A percentile compares a stretch with the other conserved stretches of the same genome.
phyloP scores from a whole-genome alignment of 92 coral and sea anemone species.

The Zoanthus gigantus region DNA sequence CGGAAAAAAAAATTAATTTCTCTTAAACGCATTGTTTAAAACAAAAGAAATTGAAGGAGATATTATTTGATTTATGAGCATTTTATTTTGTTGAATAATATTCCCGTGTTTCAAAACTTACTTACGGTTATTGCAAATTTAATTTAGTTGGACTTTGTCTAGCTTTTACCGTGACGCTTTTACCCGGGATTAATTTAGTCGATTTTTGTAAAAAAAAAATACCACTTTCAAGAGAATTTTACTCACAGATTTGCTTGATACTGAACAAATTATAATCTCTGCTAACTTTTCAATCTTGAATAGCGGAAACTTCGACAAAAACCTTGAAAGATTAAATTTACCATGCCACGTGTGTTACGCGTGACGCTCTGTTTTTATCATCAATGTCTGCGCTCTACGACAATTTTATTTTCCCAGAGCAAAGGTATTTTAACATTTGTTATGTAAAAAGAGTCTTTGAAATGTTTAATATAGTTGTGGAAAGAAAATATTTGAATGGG shows the following conservation, averaged over 20 bases:
- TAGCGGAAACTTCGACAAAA: constrained; percentile 1
- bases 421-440: constrained; percentile 34
- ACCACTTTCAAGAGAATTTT: constrained; percentile 29
- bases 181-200: constrained; percentile 32
- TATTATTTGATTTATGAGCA: constrained; percentile 51
- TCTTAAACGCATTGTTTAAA: constrained; percentile 28
- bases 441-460: constrained; percentile 41
- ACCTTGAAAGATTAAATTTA: constrained; percentile 24
- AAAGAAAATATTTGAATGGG: constrained; percentile 26
- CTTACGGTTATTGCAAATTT: neutral
- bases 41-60: constrained; percentile 34
- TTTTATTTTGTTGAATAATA: constrained; percentile 33
- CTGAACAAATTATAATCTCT: constrained; percentile 25
- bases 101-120: constrained; percentile 23
- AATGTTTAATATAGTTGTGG: constrained; percentile 33
- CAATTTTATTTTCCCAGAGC: constrained; percentile 15
- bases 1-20: constrained; percentile 37
- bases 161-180: constrained; percentile 41
- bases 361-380: constrained; percentile 46
- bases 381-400: constrained; percentile 9
- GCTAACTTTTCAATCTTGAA: constrained; percentile 21
- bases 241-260: constrained; percentile 20
- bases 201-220: constrained; percentile 23
- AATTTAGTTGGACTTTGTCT: constrained; percentile 8
- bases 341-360: constrained; percentile 25